A percentile compares a stretch with the other conserved stretches of the same genome.
These are phyloP conservation scores for Aurelia sp. DNA, from an alignment of 30 jellyfish, hydroid and myxozoan genomes.

Conservation along the genomic window DNA sequence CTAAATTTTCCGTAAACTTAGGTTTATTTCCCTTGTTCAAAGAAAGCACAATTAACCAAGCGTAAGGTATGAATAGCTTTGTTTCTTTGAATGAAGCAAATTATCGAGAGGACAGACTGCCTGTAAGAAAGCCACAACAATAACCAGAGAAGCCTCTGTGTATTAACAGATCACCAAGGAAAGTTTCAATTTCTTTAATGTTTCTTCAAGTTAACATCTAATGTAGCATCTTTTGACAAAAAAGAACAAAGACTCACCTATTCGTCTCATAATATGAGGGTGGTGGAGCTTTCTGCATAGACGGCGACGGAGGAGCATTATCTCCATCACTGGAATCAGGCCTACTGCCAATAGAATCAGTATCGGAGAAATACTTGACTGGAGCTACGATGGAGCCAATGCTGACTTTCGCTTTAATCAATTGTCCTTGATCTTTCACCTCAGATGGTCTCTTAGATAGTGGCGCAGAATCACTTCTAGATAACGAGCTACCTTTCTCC, in stretches of 20 bases:
- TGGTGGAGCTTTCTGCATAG: constrained; percentile 31
- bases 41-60: no score
- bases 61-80: no score
- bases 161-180: no score
- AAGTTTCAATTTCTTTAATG: no score
- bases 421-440: not conserved
- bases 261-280: constrained; percentile 50
- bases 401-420: constrained; percentile 39
- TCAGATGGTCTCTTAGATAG: constrained; percentile 6
- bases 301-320: constrained; percentile 39
- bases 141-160: no score
- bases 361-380: constrained; percentile 53
- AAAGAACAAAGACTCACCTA: constrained; percentile 17
- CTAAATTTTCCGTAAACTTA: no score
- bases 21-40: no score
- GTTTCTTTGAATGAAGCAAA: no score
- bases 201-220: no score
- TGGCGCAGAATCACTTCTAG: constrained; percentile 72
- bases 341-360: constrained; percentile 64
- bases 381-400: constrained; percentile 50
- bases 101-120: no score
- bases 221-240: no score
- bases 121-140: no score
- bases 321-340: constrained; percentile 75
- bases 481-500: constrained; percentile 16